Base-by-base conservation (phyloP, 2,113 vertebrate species). In the Pungitius pungitius region DNA sequence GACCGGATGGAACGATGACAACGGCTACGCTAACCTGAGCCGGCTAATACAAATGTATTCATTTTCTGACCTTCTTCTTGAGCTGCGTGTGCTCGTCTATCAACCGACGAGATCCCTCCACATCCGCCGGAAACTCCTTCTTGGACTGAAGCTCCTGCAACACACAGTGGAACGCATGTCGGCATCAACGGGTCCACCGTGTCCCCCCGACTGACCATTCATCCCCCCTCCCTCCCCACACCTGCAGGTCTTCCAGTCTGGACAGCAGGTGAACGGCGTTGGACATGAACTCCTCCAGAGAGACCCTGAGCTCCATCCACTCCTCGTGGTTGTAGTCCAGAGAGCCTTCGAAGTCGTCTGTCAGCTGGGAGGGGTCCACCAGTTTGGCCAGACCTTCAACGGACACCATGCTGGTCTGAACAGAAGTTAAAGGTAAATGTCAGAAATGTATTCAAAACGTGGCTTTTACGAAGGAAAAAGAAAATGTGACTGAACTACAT, bases 251-350 rank as follows among this genome's bases (percentile, higher is more conserved):
- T 90, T 99, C 98, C 33, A 99, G 93, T 72, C 96, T 94, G 0
- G 96, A 96, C 30, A 99, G 93, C 69, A 99, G 94, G 92, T 99
- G 97, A 80, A 96, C 93, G 0, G 96, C 98, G 0, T 94, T 98
- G 91, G 95, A 94, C 89, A 99, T 96, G 91, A 99, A 99, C 86
- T 99, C 97, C 92, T 99, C 98, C 87, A 99, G 83, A 17, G 97
- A 96, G 49, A 97, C 95, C 0, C 97, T 94, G 40, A 99, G 86
- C 61, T 99, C 97, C 61, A 99, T 96, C 98, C 98, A 99, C 83
- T 99, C 97, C 54, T 99, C 97, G 0, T 99, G 97, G 92, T 99
- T 96, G 87, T 99, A 99, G 89, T 99, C 97, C 93, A 99, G 88
- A 15, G 97, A 97, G 58, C 98, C 98, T 42, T 99, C 98, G 11